These are phyloP conservation scores for Malurus cyaneus DNA, from an alignment of 2,113 vertebrate genomes.

Conservation along the genomic window DNA sequence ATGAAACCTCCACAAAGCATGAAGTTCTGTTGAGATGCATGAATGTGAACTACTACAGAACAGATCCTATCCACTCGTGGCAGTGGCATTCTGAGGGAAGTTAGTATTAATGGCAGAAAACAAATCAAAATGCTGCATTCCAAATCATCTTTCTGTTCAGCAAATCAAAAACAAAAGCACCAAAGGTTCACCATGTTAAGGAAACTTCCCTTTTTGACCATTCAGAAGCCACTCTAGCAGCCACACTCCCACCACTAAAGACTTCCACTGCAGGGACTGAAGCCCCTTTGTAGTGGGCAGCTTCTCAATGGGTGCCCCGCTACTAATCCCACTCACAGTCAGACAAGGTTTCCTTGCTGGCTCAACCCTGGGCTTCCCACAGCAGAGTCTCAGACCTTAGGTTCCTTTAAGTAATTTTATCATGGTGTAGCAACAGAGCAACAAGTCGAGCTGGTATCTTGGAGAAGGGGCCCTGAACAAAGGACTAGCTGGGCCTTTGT, in stretches of 20 bases:
- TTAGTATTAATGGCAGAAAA: neutral
- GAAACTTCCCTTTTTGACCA: neutral
- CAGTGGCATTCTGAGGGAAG: neutral
- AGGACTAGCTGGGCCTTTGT: neutral
- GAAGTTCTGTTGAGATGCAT: neutral
- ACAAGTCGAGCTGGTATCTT: neutral
- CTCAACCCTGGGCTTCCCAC: neutral
- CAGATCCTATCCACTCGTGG: neutral
- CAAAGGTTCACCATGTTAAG: neutral
- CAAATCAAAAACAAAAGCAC: neutral
- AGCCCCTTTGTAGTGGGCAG: rapidly evolving
- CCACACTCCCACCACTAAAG: neutral
- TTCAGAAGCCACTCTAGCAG: neutral
- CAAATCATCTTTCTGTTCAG: neutral
- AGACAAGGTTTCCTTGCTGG: neutral
- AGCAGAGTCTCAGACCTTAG: neutral
- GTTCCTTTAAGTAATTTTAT: neutral
- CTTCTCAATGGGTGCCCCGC: rapidly evolving
- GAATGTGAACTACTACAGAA: neutral
- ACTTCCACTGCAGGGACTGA: neutral
- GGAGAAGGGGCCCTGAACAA: neutral
- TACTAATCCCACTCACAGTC: too few relatives aligned
- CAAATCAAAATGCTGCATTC: neutral
- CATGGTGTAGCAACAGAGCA: neutral
- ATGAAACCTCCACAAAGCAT: neutral